Conservation (phyloP, 2,888 invertebrate genomes). For the Actias luna region DNA sequence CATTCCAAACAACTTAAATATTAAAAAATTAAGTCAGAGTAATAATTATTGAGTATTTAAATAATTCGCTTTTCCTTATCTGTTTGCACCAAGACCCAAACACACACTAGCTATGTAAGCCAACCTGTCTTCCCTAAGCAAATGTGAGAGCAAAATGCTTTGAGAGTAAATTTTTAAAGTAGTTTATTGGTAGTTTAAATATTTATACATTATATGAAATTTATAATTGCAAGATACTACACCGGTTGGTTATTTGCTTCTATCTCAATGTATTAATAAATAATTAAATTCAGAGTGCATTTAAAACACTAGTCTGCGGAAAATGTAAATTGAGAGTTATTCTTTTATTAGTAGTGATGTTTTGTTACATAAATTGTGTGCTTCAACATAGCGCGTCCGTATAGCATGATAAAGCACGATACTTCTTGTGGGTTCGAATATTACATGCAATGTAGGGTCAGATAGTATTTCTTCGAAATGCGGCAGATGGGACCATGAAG, state of each 20-base stretch:
- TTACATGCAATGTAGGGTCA: no score
- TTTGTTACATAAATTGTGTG: no score
- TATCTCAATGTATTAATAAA: neutral
- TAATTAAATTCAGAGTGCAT: neutral
- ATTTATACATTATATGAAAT: conserved; percentile 30
- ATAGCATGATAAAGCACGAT: no score
- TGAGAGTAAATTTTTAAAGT: conserved; percentile 54
- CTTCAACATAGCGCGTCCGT: no score
- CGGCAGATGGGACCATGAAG: no score
- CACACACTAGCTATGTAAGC: conserved; percentile 42
- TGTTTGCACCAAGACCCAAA: conserved; percentile 29
- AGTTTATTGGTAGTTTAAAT: conserved; percentile 46
- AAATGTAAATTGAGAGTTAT: no score
- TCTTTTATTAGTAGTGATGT: no score
- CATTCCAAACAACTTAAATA: neutral
- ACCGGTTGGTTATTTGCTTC: neutral
- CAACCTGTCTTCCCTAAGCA: conserved; percentile 54
- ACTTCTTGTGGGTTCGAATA: no score
- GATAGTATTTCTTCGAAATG: no score
- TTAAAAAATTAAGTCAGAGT: neutral
- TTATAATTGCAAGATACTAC: conserved; percentile 14
- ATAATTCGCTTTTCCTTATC: neutral
- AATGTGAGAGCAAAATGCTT: conserved; percentile 56
- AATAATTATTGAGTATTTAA: neutral
- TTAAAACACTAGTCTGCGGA: neutral